These are phyloP conservation scores for Drosophila watanabei DNA, from an alignment of 1,140 invertebrate species.

Conservation along the genomic window DNA sequence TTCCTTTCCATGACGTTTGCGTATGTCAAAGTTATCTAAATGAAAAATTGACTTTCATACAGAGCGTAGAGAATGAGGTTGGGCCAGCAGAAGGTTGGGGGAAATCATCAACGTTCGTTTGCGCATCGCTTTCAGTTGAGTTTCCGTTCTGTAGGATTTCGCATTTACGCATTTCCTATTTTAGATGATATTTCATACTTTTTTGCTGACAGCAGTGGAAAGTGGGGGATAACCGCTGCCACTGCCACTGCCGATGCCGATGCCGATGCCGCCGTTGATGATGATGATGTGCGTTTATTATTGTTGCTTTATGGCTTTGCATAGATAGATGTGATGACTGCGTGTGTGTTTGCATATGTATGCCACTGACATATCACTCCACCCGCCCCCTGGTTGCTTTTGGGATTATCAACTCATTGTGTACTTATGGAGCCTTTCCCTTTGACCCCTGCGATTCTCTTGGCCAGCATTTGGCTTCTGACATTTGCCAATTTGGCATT, in stretches of 20 bases:
- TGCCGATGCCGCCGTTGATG: slow-evolving; percentile 43
- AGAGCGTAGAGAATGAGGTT: slow-evolving; percentile 42
- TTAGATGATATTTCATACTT: slow-evolving; percentile 83
- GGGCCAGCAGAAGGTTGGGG: slow-evolving; percentile 6
- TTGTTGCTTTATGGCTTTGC: slow-evolving; percentile 82
- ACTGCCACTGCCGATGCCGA: not conserved
- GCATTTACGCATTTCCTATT: slow-evolving; percentile 84
- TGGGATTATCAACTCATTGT: slow-evolving; percentile 83
- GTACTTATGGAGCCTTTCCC: slow-evolving; percentile 29
- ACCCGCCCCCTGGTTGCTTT: slow-evolving; percentile 43
- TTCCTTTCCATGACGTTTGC: slow-evolving; percentile 73
- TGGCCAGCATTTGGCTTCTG: slow-evolving; percentile 30
- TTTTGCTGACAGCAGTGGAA: slow-evolving; percentile 70
- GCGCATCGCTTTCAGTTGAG: slow-evolving; percentile 71
- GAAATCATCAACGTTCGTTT: slow-evolving; percentile 65
- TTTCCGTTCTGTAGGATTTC: slow-evolving; percentile 82
- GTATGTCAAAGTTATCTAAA: slow-evolving; percentile 84
- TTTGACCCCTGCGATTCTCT: slow-evolving; percentile 11
- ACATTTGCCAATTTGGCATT: slow-evolving; percentile 55
- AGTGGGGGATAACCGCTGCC: not conserved
- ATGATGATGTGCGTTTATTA: slow-evolving; percentile 84
- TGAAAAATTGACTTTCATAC: slow-evolving; percentile 83
- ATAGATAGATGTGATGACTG: slow-evolving; percentile 64
- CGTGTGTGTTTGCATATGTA: slow-evolving; percentile 32
- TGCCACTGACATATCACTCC: slow-evolving; percentile 37